Percentiles rank a stretch among this genome's conserved stretches.
Conservation (phyloP, 2,888 invertebrate species). For the Microplitis manilae region DNA sequence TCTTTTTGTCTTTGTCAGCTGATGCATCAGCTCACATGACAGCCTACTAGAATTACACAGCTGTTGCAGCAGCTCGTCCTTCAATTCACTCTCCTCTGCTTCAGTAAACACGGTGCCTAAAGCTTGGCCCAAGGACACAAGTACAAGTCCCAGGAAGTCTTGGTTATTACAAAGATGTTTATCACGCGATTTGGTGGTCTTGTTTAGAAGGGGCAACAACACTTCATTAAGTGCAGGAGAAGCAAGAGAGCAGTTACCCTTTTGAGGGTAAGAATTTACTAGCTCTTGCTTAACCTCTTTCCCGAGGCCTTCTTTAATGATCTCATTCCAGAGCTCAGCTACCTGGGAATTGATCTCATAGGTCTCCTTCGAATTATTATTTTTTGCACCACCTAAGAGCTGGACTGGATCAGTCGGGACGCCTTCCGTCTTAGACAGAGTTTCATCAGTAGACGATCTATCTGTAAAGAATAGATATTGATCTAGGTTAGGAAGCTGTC, state of each 20-base stretch:
- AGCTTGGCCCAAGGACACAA: conserved; percentile 8
- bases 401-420: too few species aligned
- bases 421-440: too few species aligned
- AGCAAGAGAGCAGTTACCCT: not conserved
- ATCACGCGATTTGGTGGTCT: conserved; percentile 7
- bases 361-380: not conserved
- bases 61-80: too few species aligned
- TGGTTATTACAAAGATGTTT: conserved; percentile 25
- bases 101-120: too few species aligned
- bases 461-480: too few species aligned
- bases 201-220: not conserved
- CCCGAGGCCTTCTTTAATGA: not conserved
- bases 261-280: not conserved
- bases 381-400: too few species aligned
- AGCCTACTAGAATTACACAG: too few species aligned
- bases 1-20: conserved; percentile 9
- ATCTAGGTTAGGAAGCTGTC: too few species aligned
- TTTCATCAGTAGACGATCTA: too few species aligned
- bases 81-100: too few species aligned
- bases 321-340: conserved; percentile 1
- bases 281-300: not conserved
- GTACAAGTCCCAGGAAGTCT: not conserved
- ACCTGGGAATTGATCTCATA: not conserved
- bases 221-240: not conserved
- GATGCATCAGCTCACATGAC: not conserved